phyloP scores from a whole-genome alignment of 2,797 vertebrate species.

The Coracias cyanogaster region DNA sequence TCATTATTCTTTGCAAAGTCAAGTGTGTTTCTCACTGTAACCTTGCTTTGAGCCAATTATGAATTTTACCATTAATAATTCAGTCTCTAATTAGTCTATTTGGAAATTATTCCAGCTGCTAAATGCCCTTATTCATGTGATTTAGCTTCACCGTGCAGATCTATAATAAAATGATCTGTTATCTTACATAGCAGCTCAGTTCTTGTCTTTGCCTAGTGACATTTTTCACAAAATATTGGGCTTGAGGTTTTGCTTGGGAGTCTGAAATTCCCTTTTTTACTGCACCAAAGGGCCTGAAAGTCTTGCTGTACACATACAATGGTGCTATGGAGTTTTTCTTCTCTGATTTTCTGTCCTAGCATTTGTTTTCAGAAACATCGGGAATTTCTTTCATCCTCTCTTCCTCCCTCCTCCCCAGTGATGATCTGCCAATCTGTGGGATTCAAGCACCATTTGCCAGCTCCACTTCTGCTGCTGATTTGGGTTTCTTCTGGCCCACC shows the following conservation, averaged over 20 bases:
- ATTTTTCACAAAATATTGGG: neutral
- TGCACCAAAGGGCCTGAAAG: neutral
- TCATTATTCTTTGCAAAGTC: conserved; percentile 52
- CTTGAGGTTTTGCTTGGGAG: neutral
- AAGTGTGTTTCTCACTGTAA: conserved; percentile 30
- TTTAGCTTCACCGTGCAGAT: neutral
- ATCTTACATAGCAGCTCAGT: neutral
- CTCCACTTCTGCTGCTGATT: neutral
- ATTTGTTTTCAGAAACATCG: neutral
- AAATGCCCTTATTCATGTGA: conserved; percentile 38
- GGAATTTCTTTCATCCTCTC: neutral
- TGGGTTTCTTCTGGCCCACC: neutral
- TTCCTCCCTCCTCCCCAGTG: neutral
- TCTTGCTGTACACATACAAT: neutral
- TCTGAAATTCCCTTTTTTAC: neutral
- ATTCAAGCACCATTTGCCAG: neutral
- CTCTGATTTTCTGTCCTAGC: neutral
- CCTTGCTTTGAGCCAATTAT: conserved; percentile 53
- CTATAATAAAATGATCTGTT: neutral
- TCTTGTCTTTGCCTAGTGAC: neutral
- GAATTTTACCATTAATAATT: conserved; percentile 58
- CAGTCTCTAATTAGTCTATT: conserved; percentile 40
- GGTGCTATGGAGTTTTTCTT: neutral
- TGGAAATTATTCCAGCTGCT: conserved; percentile 60
- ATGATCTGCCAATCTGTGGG: neutral